A percentile compares a stretch with the other conserved stretches of the same genome.
phyloP scores from a whole-genome alignment of 37 sponge, comb jelly and placozoan species.

The Ianthella basta region DNA sequence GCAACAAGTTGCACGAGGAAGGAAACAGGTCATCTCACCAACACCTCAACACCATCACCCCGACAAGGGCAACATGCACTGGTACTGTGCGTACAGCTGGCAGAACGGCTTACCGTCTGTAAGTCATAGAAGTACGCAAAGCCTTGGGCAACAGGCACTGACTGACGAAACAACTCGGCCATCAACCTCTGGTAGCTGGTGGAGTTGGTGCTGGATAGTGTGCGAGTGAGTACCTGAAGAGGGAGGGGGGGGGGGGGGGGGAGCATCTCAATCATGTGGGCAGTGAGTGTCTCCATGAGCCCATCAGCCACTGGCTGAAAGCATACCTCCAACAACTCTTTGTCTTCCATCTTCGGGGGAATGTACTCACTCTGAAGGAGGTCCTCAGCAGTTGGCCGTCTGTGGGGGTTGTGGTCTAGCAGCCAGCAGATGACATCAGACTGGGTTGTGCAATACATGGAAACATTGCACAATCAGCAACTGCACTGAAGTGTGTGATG shows the following conservation, averaged over 20 bases:
- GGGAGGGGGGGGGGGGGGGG: neutral
- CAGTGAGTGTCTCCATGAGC: neutral
- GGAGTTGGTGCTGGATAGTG: constrained; percentile 70
- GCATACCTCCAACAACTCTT: constrained; percentile 78
- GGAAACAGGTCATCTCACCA: too few relatives aligned
- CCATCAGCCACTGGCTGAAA: too few relatives aligned
- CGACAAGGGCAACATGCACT: too few relatives aligned
- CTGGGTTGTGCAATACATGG: constrained; percentile 26
- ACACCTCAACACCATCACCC: too few relatives aligned
- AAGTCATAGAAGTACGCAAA: constrained; percentile 29
- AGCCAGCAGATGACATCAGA: constrained; percentile 55
- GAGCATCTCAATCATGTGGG: neutral
- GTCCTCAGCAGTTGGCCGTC: constrained; percentile 81
- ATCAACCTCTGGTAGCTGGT: constrained; percentile 71
- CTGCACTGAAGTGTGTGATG: too few relatives aligned
- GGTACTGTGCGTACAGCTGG: too few relatives aligned
- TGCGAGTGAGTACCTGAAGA: constrained; percentile 63
- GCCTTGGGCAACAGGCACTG: neutral
- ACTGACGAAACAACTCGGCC: constrained; percentile 67
- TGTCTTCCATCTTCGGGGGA: constrained; percentile 88
- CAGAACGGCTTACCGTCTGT: neutral
- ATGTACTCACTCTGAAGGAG: constrained; percentile 79
- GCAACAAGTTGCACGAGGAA: neutral
- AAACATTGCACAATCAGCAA: neutral
- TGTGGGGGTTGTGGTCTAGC: constrained; percentile 74